phyloP scores from a whole-genome alignment of 2,797 vertebrate species.

The Luscinia luscinia region DNA sequence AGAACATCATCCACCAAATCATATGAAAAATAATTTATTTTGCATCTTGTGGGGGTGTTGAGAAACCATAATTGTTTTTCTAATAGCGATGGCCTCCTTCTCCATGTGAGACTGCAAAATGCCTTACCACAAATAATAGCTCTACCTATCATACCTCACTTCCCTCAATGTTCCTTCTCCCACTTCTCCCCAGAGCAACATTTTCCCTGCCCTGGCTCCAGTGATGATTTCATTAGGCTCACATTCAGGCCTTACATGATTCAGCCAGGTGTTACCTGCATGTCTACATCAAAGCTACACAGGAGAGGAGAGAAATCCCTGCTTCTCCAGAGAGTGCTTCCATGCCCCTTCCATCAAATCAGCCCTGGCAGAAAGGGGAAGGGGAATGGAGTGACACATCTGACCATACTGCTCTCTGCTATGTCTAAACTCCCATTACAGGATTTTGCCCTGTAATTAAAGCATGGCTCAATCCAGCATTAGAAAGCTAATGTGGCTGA shows the following conservation, averaged over 20 bases:
- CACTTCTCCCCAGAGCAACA: background rate
- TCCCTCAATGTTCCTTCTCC: background rate
- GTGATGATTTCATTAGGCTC: constrained; percentile 7
- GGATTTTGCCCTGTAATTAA: background rate
- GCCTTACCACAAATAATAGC: background rate
- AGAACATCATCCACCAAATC: background rate
- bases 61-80: background rate
- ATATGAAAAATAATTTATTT: background rate
- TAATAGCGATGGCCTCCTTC: background rate
- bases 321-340: background rate
- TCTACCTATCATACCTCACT: background rate
- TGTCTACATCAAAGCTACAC: background rate
- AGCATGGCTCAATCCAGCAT: background rate
- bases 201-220: background rate
- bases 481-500: background rate
- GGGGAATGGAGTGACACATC: background rate
- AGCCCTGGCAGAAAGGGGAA: background rate
- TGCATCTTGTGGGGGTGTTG: background rate
- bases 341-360: background rate
- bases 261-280: constrained; percentile 39
- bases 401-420: background rate
- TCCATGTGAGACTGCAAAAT: background rate
- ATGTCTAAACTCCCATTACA: background rate
- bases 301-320: background rate
- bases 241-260: background rate